Evolutionary conservation across 2,113 vertebrate genomes (phyloP).

Genomic region (Ia io): DNA sequence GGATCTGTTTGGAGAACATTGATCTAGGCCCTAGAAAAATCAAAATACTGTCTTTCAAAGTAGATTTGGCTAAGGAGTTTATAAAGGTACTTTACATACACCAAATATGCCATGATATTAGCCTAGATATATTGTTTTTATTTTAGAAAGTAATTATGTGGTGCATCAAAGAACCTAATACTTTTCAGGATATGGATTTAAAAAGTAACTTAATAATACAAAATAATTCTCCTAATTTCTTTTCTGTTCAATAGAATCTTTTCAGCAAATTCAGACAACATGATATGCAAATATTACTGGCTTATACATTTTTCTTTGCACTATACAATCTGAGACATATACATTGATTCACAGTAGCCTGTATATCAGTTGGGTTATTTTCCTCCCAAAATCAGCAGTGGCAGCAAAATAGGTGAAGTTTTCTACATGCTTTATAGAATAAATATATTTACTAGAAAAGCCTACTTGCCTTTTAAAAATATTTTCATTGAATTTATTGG

Average conservation of each 20-base stretch:
- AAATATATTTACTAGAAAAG: background rate
- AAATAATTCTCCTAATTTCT: background rate
- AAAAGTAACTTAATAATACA: background rate
- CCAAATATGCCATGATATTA: background rate
- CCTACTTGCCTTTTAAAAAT: background rate
- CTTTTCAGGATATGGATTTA: background rate
- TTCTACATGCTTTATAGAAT: background rate
- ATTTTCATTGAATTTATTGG: background rate
- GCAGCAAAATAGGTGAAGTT: background rate
- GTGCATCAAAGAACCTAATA: background rate
- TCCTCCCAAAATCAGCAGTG: background rate
- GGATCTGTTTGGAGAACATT: background rate
- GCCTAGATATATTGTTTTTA: background rate
- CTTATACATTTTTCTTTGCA: background rate
- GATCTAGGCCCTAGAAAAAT: background rate
- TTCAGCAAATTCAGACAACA: background rate
- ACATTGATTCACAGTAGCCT: background rate
- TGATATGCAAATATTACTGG: background rate
- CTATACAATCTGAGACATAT: background rate
- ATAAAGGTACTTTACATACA: background rate
- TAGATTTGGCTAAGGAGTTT: background rate
- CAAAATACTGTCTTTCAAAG: conserved; percentile 3
- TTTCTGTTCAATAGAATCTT: background rate
- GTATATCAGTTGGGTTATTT: background rate
- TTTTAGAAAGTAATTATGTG: background rate